Evolutionary conservation across 2,888 invertebrate genomes (phyloP).

Genomic region (Heliconius hortense): DNA sequence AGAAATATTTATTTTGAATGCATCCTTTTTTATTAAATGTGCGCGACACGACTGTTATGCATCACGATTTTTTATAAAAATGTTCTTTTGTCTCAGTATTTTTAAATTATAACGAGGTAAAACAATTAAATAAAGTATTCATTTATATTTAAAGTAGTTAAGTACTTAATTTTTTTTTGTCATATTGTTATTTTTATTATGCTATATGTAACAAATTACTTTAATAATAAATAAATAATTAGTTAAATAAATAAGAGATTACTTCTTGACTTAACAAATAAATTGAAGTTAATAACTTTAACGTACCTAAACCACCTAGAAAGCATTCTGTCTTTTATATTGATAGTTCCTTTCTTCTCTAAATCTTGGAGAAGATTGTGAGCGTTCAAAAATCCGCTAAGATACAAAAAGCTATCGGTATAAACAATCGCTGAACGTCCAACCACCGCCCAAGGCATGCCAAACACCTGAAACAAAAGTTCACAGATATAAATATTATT

Average conservation of each 20-base stretch:
- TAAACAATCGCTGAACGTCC: constrained; percentile 84
- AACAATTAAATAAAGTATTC: too few relatives aligned
- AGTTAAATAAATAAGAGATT: neutral
- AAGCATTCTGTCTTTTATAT: constrained; percentile 74
- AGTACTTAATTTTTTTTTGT: neutral
- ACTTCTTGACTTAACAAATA: neutral
- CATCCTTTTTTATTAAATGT: neutral
- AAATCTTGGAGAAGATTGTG: constrained; percentile 79
- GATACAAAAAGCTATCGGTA: constrained; percentile 83
- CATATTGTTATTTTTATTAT: neutral
- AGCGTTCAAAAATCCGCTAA: constrained; percentile 83
- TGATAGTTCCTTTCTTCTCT: constrained; percentile 73
- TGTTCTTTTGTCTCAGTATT: neutral
- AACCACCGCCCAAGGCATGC: constrained; percentile 82
- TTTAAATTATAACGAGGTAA: neutral
- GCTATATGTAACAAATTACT: too few relatives aligned
- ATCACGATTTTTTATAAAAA: neutral
- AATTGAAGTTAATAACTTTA: neutral
- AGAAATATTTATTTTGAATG: neutral
- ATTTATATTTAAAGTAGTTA: neutral
- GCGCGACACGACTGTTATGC: neutral
- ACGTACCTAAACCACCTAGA: constrained; percentile 78
- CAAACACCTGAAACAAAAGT: constrained; percentile 64
- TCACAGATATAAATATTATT: neutral
- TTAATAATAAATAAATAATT: too few relatives aligned